Conservation (phyloP, 2,797 vertebrate species). For the Danio jaintianensis region DNA sequence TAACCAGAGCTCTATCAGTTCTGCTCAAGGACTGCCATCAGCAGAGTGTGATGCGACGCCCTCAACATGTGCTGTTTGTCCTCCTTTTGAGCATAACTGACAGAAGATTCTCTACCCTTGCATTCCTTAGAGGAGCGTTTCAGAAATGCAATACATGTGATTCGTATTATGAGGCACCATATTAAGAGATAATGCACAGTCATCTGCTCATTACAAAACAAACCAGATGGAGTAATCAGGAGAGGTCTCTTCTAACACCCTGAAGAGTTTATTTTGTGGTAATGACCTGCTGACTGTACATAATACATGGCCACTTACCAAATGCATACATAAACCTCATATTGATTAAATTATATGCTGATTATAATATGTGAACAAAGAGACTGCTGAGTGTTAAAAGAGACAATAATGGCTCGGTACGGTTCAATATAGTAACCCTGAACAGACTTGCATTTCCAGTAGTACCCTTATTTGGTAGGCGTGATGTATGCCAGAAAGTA, state of each 20-base stretch:
- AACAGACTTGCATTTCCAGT: too few species aligned
- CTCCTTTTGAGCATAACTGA: conserved; percentile 9
- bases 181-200: conserved; percentile 4
- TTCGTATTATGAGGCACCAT: background rate
- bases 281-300: background rate
- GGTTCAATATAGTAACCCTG: too few species aligned
- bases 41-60: conserved; percentile 19
- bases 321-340: background rate
- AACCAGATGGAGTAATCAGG: background rate
- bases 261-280: background rate
- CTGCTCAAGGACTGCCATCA: conserved; percentile 16
- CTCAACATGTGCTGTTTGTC: conserved; percentile 13
- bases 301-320: background rate
- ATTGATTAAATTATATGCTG: background rate
- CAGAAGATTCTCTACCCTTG: conserved; percentile 12
- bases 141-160: conserved; percentile 6
- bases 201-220: conserved; percentile 10
- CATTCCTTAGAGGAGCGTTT: background rate
- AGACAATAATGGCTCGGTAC: background rate
- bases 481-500: too few species aligned
- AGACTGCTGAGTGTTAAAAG: background rate
- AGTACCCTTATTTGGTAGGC: too few species aligned
- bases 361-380: background rate
- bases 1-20: conserved; percentile 18
- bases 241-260: background rate